Percentiles rank a stretch among this genome's conserved stretches.
Conservation (phyloP, 2,113 vertebrate species). For the Boleophthalmus pectinirostris region DNA sequence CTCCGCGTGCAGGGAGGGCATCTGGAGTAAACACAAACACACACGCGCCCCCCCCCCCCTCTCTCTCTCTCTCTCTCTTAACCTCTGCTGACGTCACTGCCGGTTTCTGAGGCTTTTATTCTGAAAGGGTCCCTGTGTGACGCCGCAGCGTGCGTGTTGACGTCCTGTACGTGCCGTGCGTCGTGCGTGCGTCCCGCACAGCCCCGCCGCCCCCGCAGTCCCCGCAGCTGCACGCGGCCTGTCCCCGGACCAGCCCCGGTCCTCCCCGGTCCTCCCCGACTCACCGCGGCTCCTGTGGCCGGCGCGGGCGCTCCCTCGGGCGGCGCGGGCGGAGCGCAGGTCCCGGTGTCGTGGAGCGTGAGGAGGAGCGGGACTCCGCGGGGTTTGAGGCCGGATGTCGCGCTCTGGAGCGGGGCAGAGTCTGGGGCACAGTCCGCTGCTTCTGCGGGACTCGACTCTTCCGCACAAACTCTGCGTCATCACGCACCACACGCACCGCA, state of each 20-base stretch:
- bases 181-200: constrained; percentile 62
- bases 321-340: constrained; percentile 9
- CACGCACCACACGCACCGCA: not conserved
- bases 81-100: too few relatives aligned
- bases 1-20: constrained; percentile 86
- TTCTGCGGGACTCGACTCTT: constrained; percentile 71
- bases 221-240: constrained; percentile 57
- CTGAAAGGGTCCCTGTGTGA: not conserved
- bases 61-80: too few relatives aligned
- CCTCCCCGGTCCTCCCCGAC: constrained; percentile 7
- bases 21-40: constrained; percentile 7
- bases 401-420: constrained; percentile 55
- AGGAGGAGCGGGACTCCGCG: constrained; percentile 15
- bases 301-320: constrained; percentile 32
- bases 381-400: constrained; percentile 44
- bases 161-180: not conserved
- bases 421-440: constrained; percentile 12
- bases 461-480: constrained; percentile 69
- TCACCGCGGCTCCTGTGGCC: constrained; percentile 51
- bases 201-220: constrained; percentile 74
- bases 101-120: constrained; percentile 8
- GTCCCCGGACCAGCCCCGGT: not conserved
- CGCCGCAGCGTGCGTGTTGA: constrained; percentile 11
- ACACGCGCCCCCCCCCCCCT: too few relatives aligned
- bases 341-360: constrained; percentile 32